phyloP scores from a whole-genome alignment of 2,113 vertebrate species.

The Pangasianodon gigas region DNA sequence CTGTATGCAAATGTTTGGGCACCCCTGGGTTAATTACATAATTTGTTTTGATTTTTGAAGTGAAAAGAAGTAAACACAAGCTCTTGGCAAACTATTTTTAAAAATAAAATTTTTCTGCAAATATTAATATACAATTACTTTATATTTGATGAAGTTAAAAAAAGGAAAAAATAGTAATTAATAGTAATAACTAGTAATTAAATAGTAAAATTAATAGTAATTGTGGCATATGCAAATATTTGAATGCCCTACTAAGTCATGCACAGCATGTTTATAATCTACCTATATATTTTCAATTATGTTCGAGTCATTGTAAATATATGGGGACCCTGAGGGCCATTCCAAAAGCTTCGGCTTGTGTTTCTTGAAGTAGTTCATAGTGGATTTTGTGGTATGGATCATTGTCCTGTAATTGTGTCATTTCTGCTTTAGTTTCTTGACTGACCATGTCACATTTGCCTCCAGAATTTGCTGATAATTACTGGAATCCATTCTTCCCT shows the following conservation, averaged over 20 bases:
- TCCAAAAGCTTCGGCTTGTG: not conserved
- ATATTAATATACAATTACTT: not conserved
- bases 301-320: not conserved
- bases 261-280: not conserved
- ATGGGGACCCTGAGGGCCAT: not conserved
- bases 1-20: not conserved
- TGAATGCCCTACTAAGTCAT: not conserved
- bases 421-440: not conserved
- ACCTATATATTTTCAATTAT: not conserved
- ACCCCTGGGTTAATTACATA: not conserved
- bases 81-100: not conserved
- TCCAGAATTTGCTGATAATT: too few species aligned
- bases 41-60: not conserved
- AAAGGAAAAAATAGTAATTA: too few species aligned
- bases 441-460: not conserved
- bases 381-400: not conserved
- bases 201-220: not conserved
- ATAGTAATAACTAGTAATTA: too few species aligned
- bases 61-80: not conserved
- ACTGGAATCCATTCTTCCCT: too few species aligned
- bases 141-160: not conserved
- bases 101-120: not conserved
- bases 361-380: not conserved
- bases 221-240: not conserved
- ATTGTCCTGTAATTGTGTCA: not conserved